phyloP scores from a whole-genome alignment of 2,888 invertebrate species.

The Phymatocera aterrima region DNA sequence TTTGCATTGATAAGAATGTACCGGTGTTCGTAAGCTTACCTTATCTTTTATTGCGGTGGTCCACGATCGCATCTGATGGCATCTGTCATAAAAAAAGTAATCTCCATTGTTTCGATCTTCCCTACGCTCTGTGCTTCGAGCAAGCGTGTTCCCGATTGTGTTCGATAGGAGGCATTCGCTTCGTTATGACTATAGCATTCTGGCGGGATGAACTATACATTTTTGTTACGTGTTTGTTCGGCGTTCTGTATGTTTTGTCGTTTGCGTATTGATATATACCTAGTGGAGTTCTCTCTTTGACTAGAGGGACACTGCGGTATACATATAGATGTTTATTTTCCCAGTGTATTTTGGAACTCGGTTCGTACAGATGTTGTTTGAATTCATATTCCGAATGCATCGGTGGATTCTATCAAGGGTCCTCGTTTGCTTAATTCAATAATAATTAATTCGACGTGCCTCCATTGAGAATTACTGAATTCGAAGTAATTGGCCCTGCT shows the following conservation, averaged over 20 bases:
- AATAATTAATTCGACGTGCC: constrained; percentile 71
- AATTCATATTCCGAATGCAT: constrained; percentile 54
- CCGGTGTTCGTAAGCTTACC: constrained; percentile 17
- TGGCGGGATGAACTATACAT: neutral
- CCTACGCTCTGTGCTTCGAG: neutral
- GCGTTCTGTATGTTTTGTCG: neutral
- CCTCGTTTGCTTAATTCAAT: constrained; percentile 69
- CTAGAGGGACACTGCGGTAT: neutral
- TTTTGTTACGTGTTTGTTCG: neutral
- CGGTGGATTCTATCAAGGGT: constrained; percentile 63
- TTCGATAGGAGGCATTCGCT: neutral
- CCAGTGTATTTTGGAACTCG: neutral
- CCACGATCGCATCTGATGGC: constrained; percentile 5
- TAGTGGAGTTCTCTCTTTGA: constrained; percentile 14
- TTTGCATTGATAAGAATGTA: constrained; percentile 72
- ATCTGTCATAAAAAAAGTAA: neutral
- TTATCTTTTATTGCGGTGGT: constrained; percentile 30
- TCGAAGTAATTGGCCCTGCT: constrained; percentile 58
- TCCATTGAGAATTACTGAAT: constrained; percentile 70
- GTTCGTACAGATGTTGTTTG: constrained; percentile 35
- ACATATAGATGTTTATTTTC: constrained; percentile 12
- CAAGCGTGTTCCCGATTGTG: neutral
- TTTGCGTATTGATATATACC: constrained; percentile 1
- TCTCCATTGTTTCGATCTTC: neutral
- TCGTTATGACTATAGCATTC: neutral